These are phyloP conservation scores for Octopus sinensis DNA, from an alignment of 1,140 invertebrate species.

Conservation along the genomic window DNA sequence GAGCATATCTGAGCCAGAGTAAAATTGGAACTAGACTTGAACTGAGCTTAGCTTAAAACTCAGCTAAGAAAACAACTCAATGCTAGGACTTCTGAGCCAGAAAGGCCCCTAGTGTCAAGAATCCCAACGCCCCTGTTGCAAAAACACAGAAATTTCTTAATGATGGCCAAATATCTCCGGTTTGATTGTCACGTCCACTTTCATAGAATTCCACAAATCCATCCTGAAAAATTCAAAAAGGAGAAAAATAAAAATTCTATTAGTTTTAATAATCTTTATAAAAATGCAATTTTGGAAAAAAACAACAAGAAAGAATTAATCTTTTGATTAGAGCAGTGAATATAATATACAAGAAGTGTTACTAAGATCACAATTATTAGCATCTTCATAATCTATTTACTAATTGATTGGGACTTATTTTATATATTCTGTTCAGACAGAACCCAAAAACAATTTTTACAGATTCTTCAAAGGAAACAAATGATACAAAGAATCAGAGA, in stretches of 20 bases:
- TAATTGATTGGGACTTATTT: too few relatives aligned
- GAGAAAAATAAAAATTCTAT: slow-evolving; percentile 19
- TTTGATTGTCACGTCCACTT: slow-evolving; percentile 21
- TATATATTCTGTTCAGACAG: too few relatives aligned
- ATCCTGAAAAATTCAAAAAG: slow-evolving; percentile 24
- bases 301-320: too few relatives aligned
- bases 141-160: slow-evolving; percentile 24
- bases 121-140: slow-evolving; percentile 26
- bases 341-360: too few relatives aligned
- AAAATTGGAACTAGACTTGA: neutral
- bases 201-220: slow-evolving; percentile 29
- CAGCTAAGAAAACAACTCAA: neutral
- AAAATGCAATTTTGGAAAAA: too few relatives aligned
- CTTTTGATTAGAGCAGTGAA: too few relatives aligned
- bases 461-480: too few relatives aligned
- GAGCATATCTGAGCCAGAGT: neutral
- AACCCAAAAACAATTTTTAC: too few relatives aligned
- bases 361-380: too few relatives aligned
- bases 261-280: too few relatives aligned
- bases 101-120: slow-evolving; percentile 27
- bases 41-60: neutral
- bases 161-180: slow-evolving; percentile 23
- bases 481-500: too few relatives aligned
- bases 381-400: too few relatives aligned
- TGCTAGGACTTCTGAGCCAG: slow-evolving; percentile 26